These are phyloP conservation scores for Petaurus breviceps DNA, from an alignment of 2,113 vertebrate genomes.

Conservation along the genomic window DNA sequence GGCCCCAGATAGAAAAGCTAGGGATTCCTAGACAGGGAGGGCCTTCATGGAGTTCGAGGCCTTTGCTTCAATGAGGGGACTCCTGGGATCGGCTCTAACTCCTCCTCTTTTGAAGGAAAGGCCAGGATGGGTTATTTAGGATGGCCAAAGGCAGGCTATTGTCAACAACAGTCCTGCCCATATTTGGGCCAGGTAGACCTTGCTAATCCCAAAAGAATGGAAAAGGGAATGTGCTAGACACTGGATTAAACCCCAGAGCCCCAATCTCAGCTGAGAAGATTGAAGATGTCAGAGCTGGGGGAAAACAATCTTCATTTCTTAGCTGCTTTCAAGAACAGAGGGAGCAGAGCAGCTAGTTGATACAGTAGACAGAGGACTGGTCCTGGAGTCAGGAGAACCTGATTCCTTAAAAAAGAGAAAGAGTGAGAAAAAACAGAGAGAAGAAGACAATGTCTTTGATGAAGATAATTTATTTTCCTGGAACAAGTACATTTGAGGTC, in stretches of 20 bases:
- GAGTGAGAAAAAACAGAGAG: too few relatives aligned
- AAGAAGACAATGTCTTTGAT: background rate
- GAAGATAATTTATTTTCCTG: background rate
- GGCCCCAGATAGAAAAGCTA: background rate
- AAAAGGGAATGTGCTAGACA: background rate
- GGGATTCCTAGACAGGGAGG: background rate
- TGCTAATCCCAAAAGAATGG: background rate
- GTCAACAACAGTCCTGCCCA: background rate
- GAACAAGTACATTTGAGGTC: background rate
- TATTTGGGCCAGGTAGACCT: background rate
- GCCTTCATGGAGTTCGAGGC: background rate
- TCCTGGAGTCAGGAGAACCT: too few relatives aligned
- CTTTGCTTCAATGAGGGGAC: background rate
- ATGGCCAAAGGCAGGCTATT: background rate
- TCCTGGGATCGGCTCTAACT: background rate
- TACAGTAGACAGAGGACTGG: too few relatives aligned
- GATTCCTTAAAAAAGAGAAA: too few relatives aligned
- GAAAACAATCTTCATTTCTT: conserved; percentile 33
- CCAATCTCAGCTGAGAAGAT: background rate
- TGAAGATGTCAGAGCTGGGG: background rate
- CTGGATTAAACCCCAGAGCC: background rate
- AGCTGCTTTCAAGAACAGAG: background rate
- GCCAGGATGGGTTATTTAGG: background rate
- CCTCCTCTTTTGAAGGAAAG: background rate
- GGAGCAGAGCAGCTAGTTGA: background rate